Evolutionary conservation across 2,888 invertebrate species (phyloP).

Genomic region (Mellilla xanthometata): DNA sequence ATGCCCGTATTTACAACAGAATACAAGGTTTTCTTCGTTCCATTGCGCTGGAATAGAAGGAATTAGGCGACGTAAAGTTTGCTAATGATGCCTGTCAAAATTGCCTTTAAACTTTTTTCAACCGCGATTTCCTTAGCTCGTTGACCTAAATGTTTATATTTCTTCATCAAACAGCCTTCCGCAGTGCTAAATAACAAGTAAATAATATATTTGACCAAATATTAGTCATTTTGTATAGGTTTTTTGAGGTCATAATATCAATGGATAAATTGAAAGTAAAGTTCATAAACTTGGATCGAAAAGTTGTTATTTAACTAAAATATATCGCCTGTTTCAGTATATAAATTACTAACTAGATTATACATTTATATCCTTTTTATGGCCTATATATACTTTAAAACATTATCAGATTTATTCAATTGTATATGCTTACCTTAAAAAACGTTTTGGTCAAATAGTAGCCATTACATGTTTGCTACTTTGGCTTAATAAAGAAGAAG

Average conservation of each 20-base stretch:
- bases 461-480: no score
- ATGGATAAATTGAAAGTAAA: no score
- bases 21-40: neutral
- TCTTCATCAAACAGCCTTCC: constrained; percentile 35
- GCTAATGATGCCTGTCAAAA: constrained; percentile 13
- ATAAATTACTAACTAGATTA: no score
- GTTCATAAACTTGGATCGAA: no score
- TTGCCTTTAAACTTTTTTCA: constrained; percentile 10
- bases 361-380: no score
- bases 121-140: constrained; percentile 2
- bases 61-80: constrained; percentile 10
- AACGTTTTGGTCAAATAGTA: no score
- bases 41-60: constrained; percentile 5
- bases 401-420: no score
- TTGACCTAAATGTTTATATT: constrained; percentile 50
- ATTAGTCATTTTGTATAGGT: neutral
- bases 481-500: no score
- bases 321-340: no score
- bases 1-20: constrained; percentile 1
- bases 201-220: constrained; percentile 22
- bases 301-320: no score
- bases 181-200: constrained; percentile 34
- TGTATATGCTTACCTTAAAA: no score
- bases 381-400: no score
- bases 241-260: neutral